Evolutionary conservation across 2,113 vertebrate species (phyloP).

Genomic region (Mustelus asterias): DNA sequence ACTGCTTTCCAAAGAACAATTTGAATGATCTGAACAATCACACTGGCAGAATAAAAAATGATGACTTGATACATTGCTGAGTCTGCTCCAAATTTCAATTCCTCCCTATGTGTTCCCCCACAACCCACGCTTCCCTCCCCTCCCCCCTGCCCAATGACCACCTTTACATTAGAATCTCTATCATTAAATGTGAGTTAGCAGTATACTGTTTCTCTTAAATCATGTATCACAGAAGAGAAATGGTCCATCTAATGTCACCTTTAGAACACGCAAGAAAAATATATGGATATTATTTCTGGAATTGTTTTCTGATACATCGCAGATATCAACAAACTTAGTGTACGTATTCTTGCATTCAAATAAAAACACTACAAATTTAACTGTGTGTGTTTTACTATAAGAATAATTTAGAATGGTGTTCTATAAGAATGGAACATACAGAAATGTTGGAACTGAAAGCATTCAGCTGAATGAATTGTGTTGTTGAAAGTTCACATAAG

Average conservation of each 20-base stretch:
- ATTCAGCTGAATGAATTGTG: neutral
- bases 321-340: neutral
- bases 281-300: neutral
- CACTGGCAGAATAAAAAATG: neutral
- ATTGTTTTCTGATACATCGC: neutral
- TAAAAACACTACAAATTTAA: neutral
- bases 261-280: neutral
- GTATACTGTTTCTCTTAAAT: neutral
- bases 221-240: neutral
- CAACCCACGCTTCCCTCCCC: neutral
- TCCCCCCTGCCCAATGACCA: neutral
- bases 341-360: neutral
- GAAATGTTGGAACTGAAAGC: neutral
- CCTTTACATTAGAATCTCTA: neutral
- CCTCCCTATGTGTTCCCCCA: neutral
- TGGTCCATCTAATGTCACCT: neutral
- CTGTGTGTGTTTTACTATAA: neutral
- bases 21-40: neutral
- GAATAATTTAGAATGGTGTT: neutral
- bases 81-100: neutral
- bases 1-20: neutral
- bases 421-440: neutral
- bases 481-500: neutral
- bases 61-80: neutral
- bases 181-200: neutral